Evolutionary conservation across 2,888 invertebrate species (phyloP), one percentile per base, ranked within the genome.

Genomic region (Poecilobothrus nobilitatus): DNA sequence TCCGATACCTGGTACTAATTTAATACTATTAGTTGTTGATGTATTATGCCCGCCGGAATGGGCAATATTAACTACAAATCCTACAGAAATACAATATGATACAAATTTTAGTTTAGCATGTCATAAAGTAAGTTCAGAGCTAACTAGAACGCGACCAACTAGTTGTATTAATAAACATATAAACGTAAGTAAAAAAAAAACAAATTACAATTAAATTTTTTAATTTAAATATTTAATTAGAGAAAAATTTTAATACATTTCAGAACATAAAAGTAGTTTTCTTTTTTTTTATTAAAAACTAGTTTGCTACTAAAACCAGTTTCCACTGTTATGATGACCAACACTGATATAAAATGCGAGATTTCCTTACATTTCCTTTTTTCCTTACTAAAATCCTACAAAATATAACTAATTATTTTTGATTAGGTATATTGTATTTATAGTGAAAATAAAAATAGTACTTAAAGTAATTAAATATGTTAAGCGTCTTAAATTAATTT

Each of bases 1-100:
- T 73, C 85, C 88, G 63, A 91, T 94, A 70, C 89, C 89, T 70
- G 86, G 87, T 73, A 92, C 90, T 68, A 94, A 93, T 78, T 85
- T 94, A 82, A 82, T 94, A 70, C 83, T 94, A 75, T 82, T 94
- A 65, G 91, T 91, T 21, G 87, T 92, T n/a, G 88, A 91, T 76
- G 84, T 83, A 21, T 82, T 86, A 70, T 91, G 90, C 76, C 84
- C 84, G 68, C 83, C 82, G 3, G 85, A 85, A 76, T 82, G 2
- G 82, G 83, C 0, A 53, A 53, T 53, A 53, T 53, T 53, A 53
- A 53, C 53, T 53, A 79, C 81, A 15, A 77, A 79, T 73, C 81
- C 81, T 12, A 68, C 82, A 80, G 68, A 82, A 76, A 65, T 86
- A 80, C 75, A 84, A 82, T 81, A 77, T 67, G 74, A 76, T 70